Evolutionary conservation across 2,797 vertebrate genomes (phyloP).

Genomic region (Microctenopoma steveboyesi): DNA sequence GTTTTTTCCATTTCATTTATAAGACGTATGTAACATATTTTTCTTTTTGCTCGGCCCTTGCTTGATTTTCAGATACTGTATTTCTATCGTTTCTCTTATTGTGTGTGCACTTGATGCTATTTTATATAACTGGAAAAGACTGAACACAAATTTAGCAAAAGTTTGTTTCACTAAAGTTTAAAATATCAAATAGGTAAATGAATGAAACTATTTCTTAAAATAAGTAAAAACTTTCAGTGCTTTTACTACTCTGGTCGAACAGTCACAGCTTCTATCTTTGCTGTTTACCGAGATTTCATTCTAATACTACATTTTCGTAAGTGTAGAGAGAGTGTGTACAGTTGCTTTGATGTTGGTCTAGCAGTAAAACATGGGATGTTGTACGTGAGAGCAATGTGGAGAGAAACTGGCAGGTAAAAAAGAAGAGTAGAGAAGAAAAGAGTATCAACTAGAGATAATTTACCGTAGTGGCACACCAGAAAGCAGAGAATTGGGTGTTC

Average conservation of each 20-base stretch:
- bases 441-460: neutral
- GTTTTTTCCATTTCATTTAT: neutral
- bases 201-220: slow-evolving; percentile 16
- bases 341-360: neutral
- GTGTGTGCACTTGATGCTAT: slow-evolving; percentile 1
- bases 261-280: slow-evolving; percentile 6
- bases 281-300: slow-evolving; percentile 1
- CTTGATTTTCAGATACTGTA: neutral
- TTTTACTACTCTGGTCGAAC: slow-evolving; percentile 19
- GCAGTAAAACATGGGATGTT: neutral
- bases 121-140: slow-evolving; percentile 1
- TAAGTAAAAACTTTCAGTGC: slow-evolving; percentile 25
- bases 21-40: neutral
- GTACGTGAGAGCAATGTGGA: neutral
- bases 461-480: neutral
- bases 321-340: neutral
- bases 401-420: neutral
- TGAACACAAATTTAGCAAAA: slow-evolving; percentile 7
- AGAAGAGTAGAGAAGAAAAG: too few species aligned
- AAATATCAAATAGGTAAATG: slow-evolving; percentile 16
- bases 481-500: neutral
- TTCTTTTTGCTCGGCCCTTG: slow-evolving; percentile 2
- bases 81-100: neutral
- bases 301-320: slow-evolving; percentile 46
- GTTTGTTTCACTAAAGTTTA: slow-evolving; percentile 1